These are phyloP conservation scores for Loxodonta africana DNA, from an alignment of 2,113 vertebrate species.

Conservation along the genomic window DNA sequence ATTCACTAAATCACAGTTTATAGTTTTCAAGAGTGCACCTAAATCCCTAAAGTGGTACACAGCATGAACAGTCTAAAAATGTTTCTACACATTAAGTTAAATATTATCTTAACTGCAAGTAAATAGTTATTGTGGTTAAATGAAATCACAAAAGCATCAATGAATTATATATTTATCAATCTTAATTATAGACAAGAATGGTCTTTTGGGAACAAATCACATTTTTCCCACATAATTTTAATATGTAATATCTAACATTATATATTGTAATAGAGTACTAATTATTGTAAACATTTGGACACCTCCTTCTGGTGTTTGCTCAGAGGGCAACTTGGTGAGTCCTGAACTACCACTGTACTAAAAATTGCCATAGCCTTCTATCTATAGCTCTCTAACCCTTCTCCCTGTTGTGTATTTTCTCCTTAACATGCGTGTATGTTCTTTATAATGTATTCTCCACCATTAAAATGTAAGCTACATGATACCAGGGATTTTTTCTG, in stretches of 20 bases:
- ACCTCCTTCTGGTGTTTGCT: background rate
- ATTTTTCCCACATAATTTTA: background rate
- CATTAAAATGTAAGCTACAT: background rate
- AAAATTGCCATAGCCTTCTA: background rate
- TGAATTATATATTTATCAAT: constrained; percentile 1
- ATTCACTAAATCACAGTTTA: constrained; percentile 17
- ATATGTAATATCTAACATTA: background rate
- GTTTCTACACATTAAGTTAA: background rate
- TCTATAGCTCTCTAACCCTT: accelerated
- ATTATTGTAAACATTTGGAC: background rate
- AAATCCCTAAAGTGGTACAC: background rate
- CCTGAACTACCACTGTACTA: background rate
- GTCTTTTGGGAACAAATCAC: background rate
- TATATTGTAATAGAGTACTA: background rate
- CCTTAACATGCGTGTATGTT: background rate
- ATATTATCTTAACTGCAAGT: background rate
- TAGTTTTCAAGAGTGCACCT: background rate
- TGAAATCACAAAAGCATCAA: background rate
- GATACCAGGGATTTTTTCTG: background rate
- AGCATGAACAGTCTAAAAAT: background rate
- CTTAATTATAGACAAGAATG: background rate
- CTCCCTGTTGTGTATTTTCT: background rate
- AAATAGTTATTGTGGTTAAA: background rate
- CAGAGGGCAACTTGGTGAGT: background rate
- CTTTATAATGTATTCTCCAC: background rate